These are phyloP conservation scores for Ochropacha duplaris DNA, from an alignment of 2,888 invertebrate species.

Conservation along the genomic window DNA sequence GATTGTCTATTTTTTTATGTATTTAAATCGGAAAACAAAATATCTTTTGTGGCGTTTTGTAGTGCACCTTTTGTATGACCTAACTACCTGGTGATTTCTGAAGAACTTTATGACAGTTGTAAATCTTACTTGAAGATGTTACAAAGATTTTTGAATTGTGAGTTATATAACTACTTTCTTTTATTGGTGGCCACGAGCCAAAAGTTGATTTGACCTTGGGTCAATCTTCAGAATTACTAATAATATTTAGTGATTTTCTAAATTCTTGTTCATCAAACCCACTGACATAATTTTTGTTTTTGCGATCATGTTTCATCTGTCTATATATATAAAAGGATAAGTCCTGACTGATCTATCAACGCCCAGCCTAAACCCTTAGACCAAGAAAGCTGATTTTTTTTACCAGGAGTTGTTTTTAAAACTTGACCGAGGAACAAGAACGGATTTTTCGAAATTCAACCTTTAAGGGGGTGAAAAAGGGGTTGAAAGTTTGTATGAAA, in stretches of 20 bases:
- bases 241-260: not conserved
- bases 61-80: conserved; percentile 23
- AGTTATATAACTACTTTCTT: conserved; percentile 13
- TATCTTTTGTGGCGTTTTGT: conserved; percentile 36
- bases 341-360: too few relatives aligned
- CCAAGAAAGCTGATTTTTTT: too few relatives aligned
- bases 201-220: conserved; percentile 8
- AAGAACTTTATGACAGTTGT: conserved; percentile 33
- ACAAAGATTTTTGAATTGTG: conserved; percentile 28
- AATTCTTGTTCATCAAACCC: not conserved
- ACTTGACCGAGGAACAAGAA: too few relatives aligned
- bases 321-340: too few relatives aligned
- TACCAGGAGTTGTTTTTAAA: too few relatives aligned
- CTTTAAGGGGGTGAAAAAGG: too few relatives aligned
- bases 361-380: too few relatives aligned
- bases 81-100: conserved; percentile 35
- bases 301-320: too few relatives aligned
- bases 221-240: not conserved
- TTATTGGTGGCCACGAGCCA: conserved; percentile 41
- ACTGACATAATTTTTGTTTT: too few relatives aligned
- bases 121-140: conserved; percentile 39
- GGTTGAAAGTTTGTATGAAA: too few relatives aligned
- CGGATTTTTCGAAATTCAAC: too few relatives aligned
- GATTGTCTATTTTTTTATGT: conserved; percentile 11
- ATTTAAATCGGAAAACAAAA: conserved; percentile 42